These are phyloP conservation scores for Pipistrellus pipistrellus DNA, from an alignment of 2,797 vertebrate genomes.

Conservation along the genomic window DNA sequence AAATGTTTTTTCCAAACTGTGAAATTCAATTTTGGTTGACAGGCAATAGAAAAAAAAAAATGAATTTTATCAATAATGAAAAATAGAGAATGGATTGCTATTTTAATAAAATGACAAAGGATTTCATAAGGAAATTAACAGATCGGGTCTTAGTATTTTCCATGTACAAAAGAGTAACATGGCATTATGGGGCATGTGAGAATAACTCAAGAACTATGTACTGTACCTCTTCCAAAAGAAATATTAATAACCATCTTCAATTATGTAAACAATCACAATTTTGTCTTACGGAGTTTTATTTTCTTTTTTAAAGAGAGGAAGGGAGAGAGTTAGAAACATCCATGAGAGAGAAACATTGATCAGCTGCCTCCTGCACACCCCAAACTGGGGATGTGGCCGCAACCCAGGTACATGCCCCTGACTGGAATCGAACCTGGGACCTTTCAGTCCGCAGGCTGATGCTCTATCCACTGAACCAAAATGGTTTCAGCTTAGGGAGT, in stretches of 20 bases:
- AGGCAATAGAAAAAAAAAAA: constrained; percentile 8
- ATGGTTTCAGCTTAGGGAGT: background rate
- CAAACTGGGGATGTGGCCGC: too few relatives aligned
- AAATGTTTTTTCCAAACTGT: background rate
- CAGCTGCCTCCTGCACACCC: too few relatives aligned
- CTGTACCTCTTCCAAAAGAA: background rate
- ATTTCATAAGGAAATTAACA: constrained; percentile 12
- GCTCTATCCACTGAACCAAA: too few relatives aligned
- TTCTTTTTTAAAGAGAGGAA: too few relatives aligned
- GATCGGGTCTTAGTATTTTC: background rate
- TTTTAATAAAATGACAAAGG: constrained; percentile 11
- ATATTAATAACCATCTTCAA: constrained; percentile 9
- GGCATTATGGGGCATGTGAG: background rate
- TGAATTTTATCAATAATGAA: constrained; percentile 46
- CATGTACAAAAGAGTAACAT: background rate
- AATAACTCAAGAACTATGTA: constrained; percentile 17
- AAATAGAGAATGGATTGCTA: background rate
- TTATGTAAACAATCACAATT: background rate
- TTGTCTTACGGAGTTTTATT: background rate
- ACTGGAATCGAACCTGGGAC: too few relatives aligned
- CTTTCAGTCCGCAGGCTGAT: too few relatives aligned
- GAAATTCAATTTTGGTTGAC: constrained; percentile 16
- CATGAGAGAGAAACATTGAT: too few relatives aligned
- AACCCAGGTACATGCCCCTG: too few relatives aligned
- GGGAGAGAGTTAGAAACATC: too few relatives aligned